Evolutionary conservation across 2,888 invertebrate species (phyloP).

Genomic region (Tipula vernalis): DNA sequence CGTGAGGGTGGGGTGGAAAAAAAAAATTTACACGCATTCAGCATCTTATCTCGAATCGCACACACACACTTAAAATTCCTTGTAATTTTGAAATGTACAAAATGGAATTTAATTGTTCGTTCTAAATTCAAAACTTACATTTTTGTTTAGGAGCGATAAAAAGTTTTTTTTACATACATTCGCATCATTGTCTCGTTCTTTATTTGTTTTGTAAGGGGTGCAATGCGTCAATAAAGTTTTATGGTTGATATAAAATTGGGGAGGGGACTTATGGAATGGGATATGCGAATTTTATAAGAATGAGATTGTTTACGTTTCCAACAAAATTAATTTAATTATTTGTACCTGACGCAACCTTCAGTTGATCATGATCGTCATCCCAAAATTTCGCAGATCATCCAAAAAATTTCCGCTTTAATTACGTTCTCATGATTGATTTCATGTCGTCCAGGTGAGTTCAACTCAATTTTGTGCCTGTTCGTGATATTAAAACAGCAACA

Average conservation of each 20-base stretch:
- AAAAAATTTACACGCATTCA: not conserved
- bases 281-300: not conserved
- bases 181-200: not conserved
- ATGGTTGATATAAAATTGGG: not conserved
- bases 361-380: not conserved
- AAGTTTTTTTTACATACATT: not conserved
- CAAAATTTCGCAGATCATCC: not conserved
- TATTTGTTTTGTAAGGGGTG: not conserved
- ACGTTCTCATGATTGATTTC: not conserved
- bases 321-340: not conserved
- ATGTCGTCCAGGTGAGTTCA: not conserved
- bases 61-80: not conserved
- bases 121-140: not conserved
- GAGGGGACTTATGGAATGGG: not conserved
- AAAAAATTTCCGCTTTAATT: not conserved
- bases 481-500: not conserved
- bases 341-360: not conserved
- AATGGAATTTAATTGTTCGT: not conserved
- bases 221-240: not conserved
- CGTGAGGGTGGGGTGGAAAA: not conserved
- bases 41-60: not conserved
- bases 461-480: not conserved
- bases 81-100: not conserved
- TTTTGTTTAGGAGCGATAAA: not conserved
- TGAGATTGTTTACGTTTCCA: not conserved